Percentiles rank a stretch among this genome's conserved stretches.
phyloP scores from a whole-genome alignment of 1,140 invertebrate species.

The Brevipalpus yothersi region DNA sequence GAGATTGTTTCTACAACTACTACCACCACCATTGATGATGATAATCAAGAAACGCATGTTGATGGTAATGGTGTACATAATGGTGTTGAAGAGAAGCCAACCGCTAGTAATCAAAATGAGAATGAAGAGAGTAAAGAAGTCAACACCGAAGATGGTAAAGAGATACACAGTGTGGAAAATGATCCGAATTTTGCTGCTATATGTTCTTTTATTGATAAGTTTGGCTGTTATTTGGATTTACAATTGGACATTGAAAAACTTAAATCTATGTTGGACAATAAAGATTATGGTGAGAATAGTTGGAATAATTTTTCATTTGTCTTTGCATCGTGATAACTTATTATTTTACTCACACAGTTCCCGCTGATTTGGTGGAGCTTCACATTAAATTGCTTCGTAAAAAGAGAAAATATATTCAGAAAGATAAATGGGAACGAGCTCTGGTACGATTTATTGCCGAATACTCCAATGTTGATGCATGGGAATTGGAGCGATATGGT shows the following conservation, averaged over 20 bases:
- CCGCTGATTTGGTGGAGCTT: conserved; percentile 40
- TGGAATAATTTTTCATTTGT: neutral
- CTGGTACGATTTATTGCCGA: conserved; percentile 72
- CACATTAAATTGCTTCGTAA: conserved; percentile 70
- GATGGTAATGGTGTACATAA: too few species aligned
- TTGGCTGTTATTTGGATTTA: conserved; percentile 50
- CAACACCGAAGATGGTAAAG: neutral
- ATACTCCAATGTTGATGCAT: conserved; percentile 69
- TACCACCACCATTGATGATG: too few species aligned
- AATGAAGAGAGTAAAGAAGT: too few species aligned
- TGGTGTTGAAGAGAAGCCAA: too few species aligned
- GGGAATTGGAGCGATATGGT: conserved; percentile 85
- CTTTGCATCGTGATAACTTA: conserved; percentile 7
- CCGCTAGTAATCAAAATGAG: too few species aligned
- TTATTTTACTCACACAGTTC: conserved; percentile 5
- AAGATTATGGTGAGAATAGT: conserved; percentile 21
- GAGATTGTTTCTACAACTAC: too few species aligned
- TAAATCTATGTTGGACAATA: conserved; percentile 63
- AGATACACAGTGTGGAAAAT: conserved; percentile 33
- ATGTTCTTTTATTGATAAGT: conserved; percentile 72
- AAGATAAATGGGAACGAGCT: conserved; percentile 68
- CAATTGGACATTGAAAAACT: conserved; percentile 34
- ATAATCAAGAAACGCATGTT: too few species aligned
- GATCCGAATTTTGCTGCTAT: conserved; percentile 88
- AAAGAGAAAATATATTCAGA: conserved; percentile 45